Base-by-base conservation (phyloP, 2,113 vertebrate genomes). In the Tretioscincus oriximinensis region DNA sequence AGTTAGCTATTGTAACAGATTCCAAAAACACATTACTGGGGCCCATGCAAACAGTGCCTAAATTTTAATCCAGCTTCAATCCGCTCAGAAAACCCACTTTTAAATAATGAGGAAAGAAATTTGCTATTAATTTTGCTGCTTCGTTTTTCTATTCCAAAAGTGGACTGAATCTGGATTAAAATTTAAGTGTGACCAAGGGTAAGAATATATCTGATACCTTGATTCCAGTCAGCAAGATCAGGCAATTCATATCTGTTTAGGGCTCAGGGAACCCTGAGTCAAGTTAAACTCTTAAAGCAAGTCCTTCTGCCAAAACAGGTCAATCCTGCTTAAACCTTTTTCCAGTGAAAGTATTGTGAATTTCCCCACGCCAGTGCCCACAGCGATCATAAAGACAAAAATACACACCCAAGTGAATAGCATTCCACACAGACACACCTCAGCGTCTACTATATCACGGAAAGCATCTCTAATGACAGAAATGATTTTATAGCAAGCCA, bases 341-440 rank as follows among this genome's bases (percentile, higher is more conserved):
- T n/a, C 10, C 45, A 20, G 31, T 1, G 26, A 69, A 24, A 65
- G 73, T n/a, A 29, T 9, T 41, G 22, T 8, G 5, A 10, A 9
- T n/a, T 29, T 66, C 9, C 61, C 47, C 29, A 24, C 7, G 18
- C 8, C 12, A 21, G 47, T 28, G 24, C n/a, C 51, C 49, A 18
- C 35, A 28, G 73, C 11, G 31, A 60, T n/a, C 41, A 35, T 28
- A 21, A 69, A 31, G 28, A 21, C 51, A 76, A 45, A 26, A 22
- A 24, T 26, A 31, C 22, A 49, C 49, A 49, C 26, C 20, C 31
- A 18, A 22, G 8, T n/a, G 41, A 41, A 31, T n/a, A 11, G 10
- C 58, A 76, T 61, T 76, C 73, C 54, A 47, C 47, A 45, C 5
- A 4, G 66, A 49, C 73, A 82, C 66, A 63, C 80, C 73, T 47